A percentile compares a stretch with the other conserved stretches of the same genome.
These are phyloP conservation scores for Tinea semifulvella DNA, from an alignment of 2,888 invertebrate genomes.

Conservation along the genomic window DNA sequence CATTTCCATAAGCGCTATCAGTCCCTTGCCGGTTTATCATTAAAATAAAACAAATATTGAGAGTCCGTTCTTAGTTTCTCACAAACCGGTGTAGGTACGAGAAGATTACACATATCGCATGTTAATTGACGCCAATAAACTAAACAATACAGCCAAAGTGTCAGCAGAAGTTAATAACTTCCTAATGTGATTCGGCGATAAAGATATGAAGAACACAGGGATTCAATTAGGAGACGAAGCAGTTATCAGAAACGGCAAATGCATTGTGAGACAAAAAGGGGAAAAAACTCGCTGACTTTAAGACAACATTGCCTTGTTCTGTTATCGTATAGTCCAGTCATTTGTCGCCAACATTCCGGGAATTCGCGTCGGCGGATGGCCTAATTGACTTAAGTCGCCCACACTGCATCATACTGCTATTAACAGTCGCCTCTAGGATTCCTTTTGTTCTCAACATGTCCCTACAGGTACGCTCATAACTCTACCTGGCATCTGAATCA, in stretches of 20 bases:
- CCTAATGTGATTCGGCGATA: conserved; percentile 53
- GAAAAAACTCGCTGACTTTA: conserved; percentile 32
- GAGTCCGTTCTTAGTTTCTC: not conserved
- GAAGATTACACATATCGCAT: conserved; percentile 1
- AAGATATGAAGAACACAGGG: conserved; percentile 49
- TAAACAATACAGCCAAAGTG: conserved; percentile 14
- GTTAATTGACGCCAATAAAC: conserved; percentile 41
- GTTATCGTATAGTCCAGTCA: conserved; percentile 50
- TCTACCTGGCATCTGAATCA: conserved; percentile 36
- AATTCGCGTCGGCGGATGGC: conserved; percentile 60
- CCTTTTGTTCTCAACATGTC: conserved; percentile 53
- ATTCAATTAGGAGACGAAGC: conserved; percentile 57
- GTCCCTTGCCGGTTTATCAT: not conserved
- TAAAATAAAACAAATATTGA: conserved; percentile 5
- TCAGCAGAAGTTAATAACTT: conserved; percentile 31
- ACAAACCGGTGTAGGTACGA: not conserved
- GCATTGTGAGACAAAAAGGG: conserved; percentile 30
- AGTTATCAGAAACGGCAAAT: conserved; percentile 47
- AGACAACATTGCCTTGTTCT: conserved; percentile 37
- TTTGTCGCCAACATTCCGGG: conserved; percentile 62
- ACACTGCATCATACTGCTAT: conserved; percentile 57
- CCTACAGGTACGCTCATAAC: conserved; percentile 42
- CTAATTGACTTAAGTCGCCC: conserved; percentile 64
- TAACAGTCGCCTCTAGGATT: conserved; percentile 51
- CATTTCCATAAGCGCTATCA: not conserved